Conservation (phyloP, 2,797 vertebrate genomes). For the Adelosebastes latens region DNA sequence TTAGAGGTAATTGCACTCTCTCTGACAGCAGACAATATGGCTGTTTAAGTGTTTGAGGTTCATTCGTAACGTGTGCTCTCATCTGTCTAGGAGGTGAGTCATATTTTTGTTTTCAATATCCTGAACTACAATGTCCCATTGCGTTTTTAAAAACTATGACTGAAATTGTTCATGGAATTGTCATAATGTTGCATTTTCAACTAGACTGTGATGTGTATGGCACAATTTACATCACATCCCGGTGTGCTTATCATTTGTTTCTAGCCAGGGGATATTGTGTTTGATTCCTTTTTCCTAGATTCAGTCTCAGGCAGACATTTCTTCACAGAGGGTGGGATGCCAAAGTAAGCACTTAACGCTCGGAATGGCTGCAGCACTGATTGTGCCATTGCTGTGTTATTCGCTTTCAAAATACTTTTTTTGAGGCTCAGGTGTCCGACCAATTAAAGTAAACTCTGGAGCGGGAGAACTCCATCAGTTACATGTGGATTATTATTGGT, state of each 20-base stretch:
- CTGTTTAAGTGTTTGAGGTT: not conserved
- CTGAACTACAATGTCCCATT: not conserved
- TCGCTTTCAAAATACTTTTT: constrained; percentile 35
- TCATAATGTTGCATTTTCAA: constrained; percentile 12
- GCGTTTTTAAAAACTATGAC: not conserved
- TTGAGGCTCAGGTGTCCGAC: constrained; percentile 24
- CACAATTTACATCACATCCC: constrained; percentile 26
- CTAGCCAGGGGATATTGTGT: constrained; percentile 21
- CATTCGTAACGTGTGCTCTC: not conserved
- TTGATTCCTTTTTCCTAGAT: constrained; percentile 17
- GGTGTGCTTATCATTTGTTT: constrained; percentile 35
- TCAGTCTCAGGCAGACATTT: constrained; percentile 18
- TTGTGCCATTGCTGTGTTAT: constrained; percentile 16
- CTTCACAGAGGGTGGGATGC: constrained; percentile 16
- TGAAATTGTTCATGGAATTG: constrained; percentile 8
- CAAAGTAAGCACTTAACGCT: constrained; percentile 38
- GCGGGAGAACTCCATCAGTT: not conserved
- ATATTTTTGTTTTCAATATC: constrained; percentile 10
- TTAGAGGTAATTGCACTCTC: not conserved
- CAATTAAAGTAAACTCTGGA: constrained; percentile 28
- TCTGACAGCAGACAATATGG: not conserved
- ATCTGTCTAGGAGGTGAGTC: constrained; percentile 12
- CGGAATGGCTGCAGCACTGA: not conserved
- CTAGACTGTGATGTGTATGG: not conserved
- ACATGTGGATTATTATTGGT: not conserved